Percentiles rank a stretch among this genome's conserved stretches.
Conservation (phyloP, 2,888 invertebrate species). For the Sarcophaga rosellei region DNA sequence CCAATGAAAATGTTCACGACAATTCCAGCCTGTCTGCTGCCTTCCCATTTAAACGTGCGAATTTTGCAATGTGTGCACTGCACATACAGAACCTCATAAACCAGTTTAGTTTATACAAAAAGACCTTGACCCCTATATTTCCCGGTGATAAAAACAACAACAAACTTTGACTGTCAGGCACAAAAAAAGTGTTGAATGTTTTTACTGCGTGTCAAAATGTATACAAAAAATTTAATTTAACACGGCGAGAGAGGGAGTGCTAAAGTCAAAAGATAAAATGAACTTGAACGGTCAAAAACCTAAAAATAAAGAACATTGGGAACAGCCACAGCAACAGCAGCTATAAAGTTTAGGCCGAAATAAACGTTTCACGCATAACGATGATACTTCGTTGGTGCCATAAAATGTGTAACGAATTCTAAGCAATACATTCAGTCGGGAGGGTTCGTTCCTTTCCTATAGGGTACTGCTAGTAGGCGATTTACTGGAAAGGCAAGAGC, state of each 20-base stretch:
- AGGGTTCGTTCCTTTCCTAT: not conserved
- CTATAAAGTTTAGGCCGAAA: not conserved
- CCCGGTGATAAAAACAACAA: constrained; percentile 20
- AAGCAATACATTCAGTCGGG: not conserved
- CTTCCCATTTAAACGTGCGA: not conserved
- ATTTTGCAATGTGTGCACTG: not conserved
- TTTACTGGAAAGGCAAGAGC: too few relatives aligned
- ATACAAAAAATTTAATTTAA: too few relatives aligned
- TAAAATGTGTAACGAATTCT: not conserved
- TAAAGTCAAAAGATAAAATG: constrained; percentile 11
- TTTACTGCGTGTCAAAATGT: constrained; percentile 3
- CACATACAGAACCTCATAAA: constrained; percentile 8
- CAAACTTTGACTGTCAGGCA: constrained; percentile 11
- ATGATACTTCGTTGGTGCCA: not conserved
- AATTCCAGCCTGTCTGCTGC: not conserved
- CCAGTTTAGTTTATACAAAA: constrained; percentile 29
- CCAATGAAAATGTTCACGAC: not conserved
- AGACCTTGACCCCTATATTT: constrained; percentile 61
- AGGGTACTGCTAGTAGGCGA: too few relatives aligned
- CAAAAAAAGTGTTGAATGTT: constrained; percentile 8
- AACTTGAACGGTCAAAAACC: constrained; percentile 66
- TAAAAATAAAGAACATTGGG: constrained; percentile 47
- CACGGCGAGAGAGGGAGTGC: not conserved
- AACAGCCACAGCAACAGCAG: not conserved
- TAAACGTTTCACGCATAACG: constrained; percentile 40